Conservation (phyloP, 2,113 vertebrate genomes). For the Coturnix japonica region DNA sequence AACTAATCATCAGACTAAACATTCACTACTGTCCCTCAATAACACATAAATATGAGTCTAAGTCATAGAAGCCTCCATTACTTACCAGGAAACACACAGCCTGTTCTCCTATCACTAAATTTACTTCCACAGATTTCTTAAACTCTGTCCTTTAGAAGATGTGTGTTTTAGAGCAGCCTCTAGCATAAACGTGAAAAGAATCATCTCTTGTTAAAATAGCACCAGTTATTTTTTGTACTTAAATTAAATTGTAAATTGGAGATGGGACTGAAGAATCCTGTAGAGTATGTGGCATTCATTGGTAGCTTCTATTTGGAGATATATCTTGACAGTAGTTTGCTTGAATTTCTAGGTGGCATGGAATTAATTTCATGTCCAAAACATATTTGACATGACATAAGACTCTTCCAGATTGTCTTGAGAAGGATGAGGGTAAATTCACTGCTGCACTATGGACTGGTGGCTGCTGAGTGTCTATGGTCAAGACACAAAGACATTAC, state of each 20-base stretch:
- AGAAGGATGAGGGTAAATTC: background rate
- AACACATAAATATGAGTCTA: background rate
- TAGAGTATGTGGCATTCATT: background rate
- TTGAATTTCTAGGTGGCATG: background rate
- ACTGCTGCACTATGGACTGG: background rate
- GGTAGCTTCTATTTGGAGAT: background rate
- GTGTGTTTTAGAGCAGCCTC: background rate
- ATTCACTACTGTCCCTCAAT: background rate
- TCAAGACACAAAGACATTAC: background rate
- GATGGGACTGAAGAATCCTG: background rate
- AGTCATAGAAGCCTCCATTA: background rate
- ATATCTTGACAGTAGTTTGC: background rate
- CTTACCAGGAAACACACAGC: background rate
- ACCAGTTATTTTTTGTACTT: background rate
- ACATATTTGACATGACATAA: background rate
- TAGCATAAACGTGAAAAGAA: background rate
- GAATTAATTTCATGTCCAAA: background rate
- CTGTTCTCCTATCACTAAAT: background rate
- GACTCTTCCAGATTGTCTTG: background rate
- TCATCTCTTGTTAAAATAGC: background rate
- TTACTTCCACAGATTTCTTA: background rate
- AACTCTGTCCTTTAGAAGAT: background rate
- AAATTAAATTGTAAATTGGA: no score
- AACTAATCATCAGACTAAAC: background rate
- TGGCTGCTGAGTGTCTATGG: accelerated